Conservation (phyloP, 2,888 invertebrate species). For the Drosophila paucipuncta region DNA sequence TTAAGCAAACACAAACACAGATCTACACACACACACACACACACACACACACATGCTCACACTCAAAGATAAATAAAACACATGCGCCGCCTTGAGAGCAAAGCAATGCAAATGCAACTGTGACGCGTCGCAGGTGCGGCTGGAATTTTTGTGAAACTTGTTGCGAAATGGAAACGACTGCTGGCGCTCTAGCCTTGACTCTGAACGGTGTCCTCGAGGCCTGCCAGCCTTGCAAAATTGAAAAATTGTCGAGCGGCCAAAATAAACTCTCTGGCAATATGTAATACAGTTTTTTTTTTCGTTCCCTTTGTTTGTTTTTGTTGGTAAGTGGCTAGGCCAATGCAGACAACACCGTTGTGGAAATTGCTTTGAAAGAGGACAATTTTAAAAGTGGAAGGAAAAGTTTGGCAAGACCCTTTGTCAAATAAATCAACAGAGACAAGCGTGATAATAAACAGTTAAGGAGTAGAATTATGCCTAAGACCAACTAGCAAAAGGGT, state of each 20-base stretch:
- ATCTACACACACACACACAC: conserved; percentile 9
- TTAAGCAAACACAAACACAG: conserved; percentile 32
- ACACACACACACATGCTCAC: conserved; percentile 19
- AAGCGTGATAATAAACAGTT: conserved; percentile 1
- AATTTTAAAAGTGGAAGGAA: background rate
- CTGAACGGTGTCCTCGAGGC: conserved; percentile 67
- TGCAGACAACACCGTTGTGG: conserved; percentile 7
- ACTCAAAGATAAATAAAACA: conserved; percentile 1
- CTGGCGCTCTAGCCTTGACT: conserved; percentile 64
- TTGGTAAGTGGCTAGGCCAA: conserved; percentile 9
- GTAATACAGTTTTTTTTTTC: background rate
- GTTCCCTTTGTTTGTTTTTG: background rate
- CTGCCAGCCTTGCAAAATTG: conserved; percentile 58
- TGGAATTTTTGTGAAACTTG: conserved; percentile 58
- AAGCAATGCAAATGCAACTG: conserved; percentile 34
- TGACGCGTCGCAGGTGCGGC: conserved; percentile 44
- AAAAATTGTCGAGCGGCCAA: conserved; percentile 60
- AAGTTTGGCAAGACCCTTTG: background rate
- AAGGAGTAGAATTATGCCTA: background rate
- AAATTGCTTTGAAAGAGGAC: conserved; percentile 6
- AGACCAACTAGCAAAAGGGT: background rate
- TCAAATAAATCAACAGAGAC: background rate
- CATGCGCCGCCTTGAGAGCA: conserved; percentile 60
- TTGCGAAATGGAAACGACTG: conserved; percentile 55
- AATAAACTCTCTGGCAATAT: conserved; percentile 5